Evolutionary conservation across 2,797 vertebrate species (phyloP).

Genomic region (Eremophila alpestris): DNA sequence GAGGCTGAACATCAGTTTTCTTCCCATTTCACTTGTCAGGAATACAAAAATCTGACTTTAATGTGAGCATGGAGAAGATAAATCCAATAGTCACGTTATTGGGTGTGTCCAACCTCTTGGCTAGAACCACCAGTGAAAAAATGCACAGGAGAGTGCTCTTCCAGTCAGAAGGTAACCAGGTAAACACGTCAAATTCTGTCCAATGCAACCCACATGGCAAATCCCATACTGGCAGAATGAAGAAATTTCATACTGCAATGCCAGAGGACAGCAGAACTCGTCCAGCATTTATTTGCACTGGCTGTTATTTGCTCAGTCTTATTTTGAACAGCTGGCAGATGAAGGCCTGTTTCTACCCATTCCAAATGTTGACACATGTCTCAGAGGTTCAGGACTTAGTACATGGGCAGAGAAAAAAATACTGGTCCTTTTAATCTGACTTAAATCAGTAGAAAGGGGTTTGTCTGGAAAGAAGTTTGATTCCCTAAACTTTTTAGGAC

Average conservation of each 20-base stretch:
- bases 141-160: background rate
- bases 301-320: background rate
- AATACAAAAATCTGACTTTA: background rate
- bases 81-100: fast-evolving
- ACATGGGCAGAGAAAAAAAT: background rate
- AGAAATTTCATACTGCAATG: background rate
- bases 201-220: background rate
- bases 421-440: background rate
- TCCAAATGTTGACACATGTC: background rate
- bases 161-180: background rate
- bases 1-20: background rate
- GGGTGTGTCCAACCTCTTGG: background rate
- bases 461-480: background rate
- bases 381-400: background rate
- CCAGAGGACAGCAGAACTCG: background rate
- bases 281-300: background rate
- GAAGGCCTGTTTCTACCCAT: background rate
- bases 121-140: background rate
- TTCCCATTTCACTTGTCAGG: background rate
- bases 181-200: background rate
- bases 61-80: fast-evolving
- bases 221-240: background rate
- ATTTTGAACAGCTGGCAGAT: background rate
- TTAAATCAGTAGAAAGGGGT: background rate
- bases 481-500: background rate